Evolutionary conservation across 1,140 invertebrate genomes (phyloP), one percentile per base, ranked within the genome.

Genomic region (Leptonema lineaticorne): DNA sequence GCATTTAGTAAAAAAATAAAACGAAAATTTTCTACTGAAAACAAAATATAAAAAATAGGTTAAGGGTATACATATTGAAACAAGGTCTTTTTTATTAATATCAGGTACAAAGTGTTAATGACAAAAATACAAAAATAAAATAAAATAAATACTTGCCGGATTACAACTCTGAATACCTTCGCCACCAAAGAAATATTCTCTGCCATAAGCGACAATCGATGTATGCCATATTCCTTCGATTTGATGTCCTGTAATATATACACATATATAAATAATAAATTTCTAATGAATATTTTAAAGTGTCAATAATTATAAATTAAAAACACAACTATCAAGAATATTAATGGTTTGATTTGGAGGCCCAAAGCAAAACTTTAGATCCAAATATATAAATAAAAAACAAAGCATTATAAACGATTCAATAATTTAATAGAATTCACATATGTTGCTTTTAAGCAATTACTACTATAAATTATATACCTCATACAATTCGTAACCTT

Each of bases 191-290:
- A 92, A 96, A 79, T 91, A 95, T 82, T 97, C 95, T 59, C 87
- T 80, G 18, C 89, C 92, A 81, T 90, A 96, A 2, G 88, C 92
- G 58, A 96, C 92, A 53, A 95, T 83, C 1, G 88, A 86, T 0
- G 93, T 95, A 78, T 95, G 93, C 92, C 93, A 95, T 75, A 95
- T 87, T 56, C 92, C 93, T 73, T 94, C 90, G 68, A 95, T 78
- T 73, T 92, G 87, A 72, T 87, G 88, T 56, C 92, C 92, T 93
- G 78, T 27, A 76, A 79, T 28, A 76, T 30, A 33, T 27, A 30
- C 2, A 22, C 14, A 24, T 24, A 53, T 26, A 5, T 22, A 6
- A 24, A 26, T 24, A 53, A n/a, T 20, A 22, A 22, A 18, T 48
- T 48, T 7, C n/a, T 48, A 48, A 48, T 48, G 16, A 4, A 4